A percentile compares a stretch with the other conserved stretches of the same genome.
Evolutionary conservation across 2,797 vertebrate genomes (phyloP).

Genomic region (Choloepus didactylus): DNA sequence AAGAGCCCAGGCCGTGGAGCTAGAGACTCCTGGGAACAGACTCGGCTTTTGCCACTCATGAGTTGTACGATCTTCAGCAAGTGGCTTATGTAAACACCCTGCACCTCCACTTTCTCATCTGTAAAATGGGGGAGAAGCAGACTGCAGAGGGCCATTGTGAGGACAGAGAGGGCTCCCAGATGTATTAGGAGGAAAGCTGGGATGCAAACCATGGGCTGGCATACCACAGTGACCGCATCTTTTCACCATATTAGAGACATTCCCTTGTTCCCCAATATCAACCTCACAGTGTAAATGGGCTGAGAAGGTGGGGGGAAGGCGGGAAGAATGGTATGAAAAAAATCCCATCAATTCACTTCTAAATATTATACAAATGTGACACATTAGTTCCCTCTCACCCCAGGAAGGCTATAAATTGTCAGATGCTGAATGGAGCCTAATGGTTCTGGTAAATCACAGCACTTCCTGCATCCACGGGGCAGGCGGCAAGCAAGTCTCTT

Average conservation of each 20-base stretch:
- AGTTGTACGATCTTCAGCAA: background rate
- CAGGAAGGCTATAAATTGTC: constrained; percentile 70
- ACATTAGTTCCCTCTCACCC: constrained; percentile 80
- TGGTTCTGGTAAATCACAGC: constrained; percentile 87
- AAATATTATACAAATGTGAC: constrained; percentile 80
- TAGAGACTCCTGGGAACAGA: background rate
- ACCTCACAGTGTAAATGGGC: background rate
- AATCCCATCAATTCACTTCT: constrained; percentile 51
- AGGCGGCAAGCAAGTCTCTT: accelerated
- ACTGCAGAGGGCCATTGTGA: background rate
- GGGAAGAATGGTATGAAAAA: background rate
- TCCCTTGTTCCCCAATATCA: background rate
- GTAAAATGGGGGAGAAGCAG: background rate
- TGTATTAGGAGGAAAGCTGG: background rate
- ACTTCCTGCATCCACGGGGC: background rate
- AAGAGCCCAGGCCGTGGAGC: background rate
- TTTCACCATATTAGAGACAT: background rate
- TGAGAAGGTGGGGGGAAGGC: background rate
- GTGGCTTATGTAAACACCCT: background rate
- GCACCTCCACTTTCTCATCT: background rate
- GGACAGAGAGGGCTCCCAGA: too few species aligned
- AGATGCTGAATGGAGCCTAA: constrained; percentile 84
- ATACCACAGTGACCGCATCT: background rate
- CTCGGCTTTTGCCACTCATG: background rate
- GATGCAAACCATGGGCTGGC: background rate